Evolutionary conservation across 2,888 invertebrate species (phyloP), one percentile per base, ranked within the genome.

Genomic region (Lasioglossum leucozonium): DNA sequence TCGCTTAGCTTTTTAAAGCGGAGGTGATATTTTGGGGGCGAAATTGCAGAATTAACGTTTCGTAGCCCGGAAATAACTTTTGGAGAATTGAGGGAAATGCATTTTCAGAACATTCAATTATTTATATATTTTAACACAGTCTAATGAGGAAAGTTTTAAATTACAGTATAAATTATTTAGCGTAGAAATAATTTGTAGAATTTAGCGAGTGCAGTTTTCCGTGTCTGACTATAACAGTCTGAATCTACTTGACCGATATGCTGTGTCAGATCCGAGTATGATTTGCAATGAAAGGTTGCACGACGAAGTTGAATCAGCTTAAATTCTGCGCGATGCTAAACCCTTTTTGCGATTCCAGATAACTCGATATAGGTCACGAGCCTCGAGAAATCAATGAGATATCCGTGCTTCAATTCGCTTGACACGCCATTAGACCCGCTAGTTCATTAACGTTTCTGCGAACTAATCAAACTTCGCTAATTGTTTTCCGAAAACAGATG

Each of bases 281-380:
- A 65, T 34, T 65, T 65, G 34, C 65, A 65, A 65, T 10, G 34
- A 34, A 65, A 34, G 34, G 65, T 22, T 8, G 8, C 34, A 10
- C 65, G 65, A 65, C 30, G 30, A 42, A 55, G 72, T 72, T 67
- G 67, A 37, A 47, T 84, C 51, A 65, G 77, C 76, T 77, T 44
- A 67, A 78, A 78, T 58, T 67, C 76, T 72, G 77, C 22, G 74
- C 74, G 58, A 26, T 55, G 34, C 51, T 76, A 47, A 13, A 76
- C 37, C 55, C 65, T 71, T 82, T 79, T 69, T 51, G 42, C 77
- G 77, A 73, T 77, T 81, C 83, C 78, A 71, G 80, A 69, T 80
- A 83, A 86, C 42, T 34, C 44, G 40, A 87, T 87, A 82, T 87
- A 78, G 87, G 87, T 87, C 86, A 86, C 83, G 71, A 76, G 72